Base-by-base conservation (phyloP, 2,113 vertebrate genomes). In the Tetraodon nigroviridis region DNA sequence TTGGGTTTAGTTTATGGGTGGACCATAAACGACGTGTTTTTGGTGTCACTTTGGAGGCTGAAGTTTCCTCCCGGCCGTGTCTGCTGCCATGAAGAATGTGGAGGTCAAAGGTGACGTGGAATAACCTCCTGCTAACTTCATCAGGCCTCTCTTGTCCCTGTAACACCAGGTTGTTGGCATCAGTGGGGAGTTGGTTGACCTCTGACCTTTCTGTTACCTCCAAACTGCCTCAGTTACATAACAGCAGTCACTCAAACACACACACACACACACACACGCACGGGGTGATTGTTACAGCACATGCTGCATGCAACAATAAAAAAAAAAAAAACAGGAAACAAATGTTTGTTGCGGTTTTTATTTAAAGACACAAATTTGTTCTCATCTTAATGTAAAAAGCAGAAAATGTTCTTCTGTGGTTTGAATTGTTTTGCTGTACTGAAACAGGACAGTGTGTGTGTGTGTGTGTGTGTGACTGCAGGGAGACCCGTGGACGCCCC, bases 321-420 rank as follows among this genome's bases (percentile, higher is more conserved):
- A 49, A 15, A 49, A 20, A 41, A 10, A 13, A 29, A 48, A 51
- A 5, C 46, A 67, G 14, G 1, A 55, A 24, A 75, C 51, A 41
- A 37, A 0, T 48, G 61, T 84, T 80, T 81, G 17, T 78, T 37
- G 65, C 61, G 41, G 58, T 37, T 79, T 88, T 88, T 86, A 86
- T 87, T 90, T 58, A 57, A 84, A 79, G 63, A 71, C 57, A 67
- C 48, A 22, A 24, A 60, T 53, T 69, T 51, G 32, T 61, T 67
- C 32, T 72, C 45, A 52, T 69, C 40, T 77, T 55, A 67, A 58
- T 79, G 73, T 78, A 81, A 86, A 86, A 86, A 87, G 75, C 74
- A 75, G 69, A 54, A 55, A 45, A 66, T 12, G 67, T 69, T 74
- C 48, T 64, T 69, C 61, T 66, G 64, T 44, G 42, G 42, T 55